A percentile compares a stretch with the other conserved stretches of the same genome.
Conservation (phyloP, 2,888 invertebrate genomes). For the Drosophila tanythrix region DNA sequence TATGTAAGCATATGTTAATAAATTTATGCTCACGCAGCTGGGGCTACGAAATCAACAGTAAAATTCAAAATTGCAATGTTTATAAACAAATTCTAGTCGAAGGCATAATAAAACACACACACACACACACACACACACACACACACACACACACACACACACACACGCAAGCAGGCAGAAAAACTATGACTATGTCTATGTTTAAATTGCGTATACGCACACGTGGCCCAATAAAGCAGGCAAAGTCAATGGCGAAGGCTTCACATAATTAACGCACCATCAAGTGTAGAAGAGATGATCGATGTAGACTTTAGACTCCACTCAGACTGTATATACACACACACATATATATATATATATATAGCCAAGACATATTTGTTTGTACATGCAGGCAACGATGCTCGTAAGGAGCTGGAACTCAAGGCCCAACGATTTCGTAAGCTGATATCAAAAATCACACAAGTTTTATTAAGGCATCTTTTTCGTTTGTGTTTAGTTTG, state of each 20-base stretch:
- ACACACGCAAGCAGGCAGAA: slow-evolving; percentile 16
- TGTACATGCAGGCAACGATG: slow-evolving; percentile 2
- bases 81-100: slow-evolving; percentile 74
- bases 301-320: slow-evolving; percentile 26
- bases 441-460: slow-evolving; percentile 39
- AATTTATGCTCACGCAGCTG: slow-evolving; percentile 77
- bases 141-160: neutral
- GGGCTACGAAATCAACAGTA: slow-evolving; percentile 64
- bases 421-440: slow-evolving; percentile 51
- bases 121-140: neutral
- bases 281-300: slow-evolving; percentile 51
- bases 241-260: slow-evolving; percentile 74
- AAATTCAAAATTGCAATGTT: slow-evolving; percentile 80
- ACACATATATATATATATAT: neutral
- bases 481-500: slow-evolving; percentile 15
- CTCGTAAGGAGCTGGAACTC: slow-evolving; percentile 22
- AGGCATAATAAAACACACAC: slow-evolving; percentile 66
- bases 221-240: slow-evolving; percentile 70
- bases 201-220: slow-evolving; percentile 73
- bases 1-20: slow-evolving; percentile 68
- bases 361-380: slow-evolving; percentile 1
- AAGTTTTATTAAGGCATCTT: slow-evolving; percentile 35
- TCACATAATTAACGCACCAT: slow-evolving; percentile 48
- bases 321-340: neutral
- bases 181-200: slow-evolving; percentile 26